These are phyloP conservation scores for Philhelius pedissequus DNA, from an alignment of 2,888 invertebrate species.

Conservation along the genomic window DNA sequence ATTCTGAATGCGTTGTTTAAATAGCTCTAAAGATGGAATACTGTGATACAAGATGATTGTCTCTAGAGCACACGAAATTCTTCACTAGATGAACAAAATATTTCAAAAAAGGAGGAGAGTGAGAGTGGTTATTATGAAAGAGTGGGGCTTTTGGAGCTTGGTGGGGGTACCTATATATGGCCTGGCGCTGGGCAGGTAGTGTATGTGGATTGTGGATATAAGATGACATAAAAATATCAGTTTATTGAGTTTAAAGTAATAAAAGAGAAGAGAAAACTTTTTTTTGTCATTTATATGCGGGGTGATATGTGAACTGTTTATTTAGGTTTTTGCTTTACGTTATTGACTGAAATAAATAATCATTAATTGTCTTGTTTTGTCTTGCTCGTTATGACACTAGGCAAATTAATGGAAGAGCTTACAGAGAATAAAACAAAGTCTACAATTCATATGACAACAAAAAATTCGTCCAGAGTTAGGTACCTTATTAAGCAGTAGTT, in stretches of 20 bases:
- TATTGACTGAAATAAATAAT: constrained; percentile 35
- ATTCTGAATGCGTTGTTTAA: constrained; percentile 41
- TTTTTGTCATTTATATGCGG: background rate
- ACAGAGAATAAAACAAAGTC: background rate
- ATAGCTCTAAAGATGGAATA: constrained; percentile 56
- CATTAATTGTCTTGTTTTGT: constrained; percentile 45
- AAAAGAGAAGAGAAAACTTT: constrained; percentile 16
- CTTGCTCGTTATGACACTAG: background rate
- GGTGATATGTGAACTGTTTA: constrained; percentile 47
- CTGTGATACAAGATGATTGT: constrained; percentile 30
- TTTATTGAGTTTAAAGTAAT: constrained; percentile 52
- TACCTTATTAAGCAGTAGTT: too few species aligned
- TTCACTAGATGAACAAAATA: background rate
- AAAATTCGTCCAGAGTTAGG: background rate
- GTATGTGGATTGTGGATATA: background rate
- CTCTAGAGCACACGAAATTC: background rate
- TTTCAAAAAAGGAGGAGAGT: background rate
- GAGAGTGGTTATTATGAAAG: constrained; percentile 1
- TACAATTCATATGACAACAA: background rate
- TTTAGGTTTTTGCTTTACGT: constrained; percentile 38
- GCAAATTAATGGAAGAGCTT: background rate
- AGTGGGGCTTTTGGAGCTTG: background rate
- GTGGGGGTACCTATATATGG: background rate
- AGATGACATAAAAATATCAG: constrained; percentile 51
- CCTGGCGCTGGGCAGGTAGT: background rate